Percentiles rank a stretch among this genome's conserved stretches.
Conservation (phyloP, 2,113 vertebrate species). For the Pica pica region DNA sequence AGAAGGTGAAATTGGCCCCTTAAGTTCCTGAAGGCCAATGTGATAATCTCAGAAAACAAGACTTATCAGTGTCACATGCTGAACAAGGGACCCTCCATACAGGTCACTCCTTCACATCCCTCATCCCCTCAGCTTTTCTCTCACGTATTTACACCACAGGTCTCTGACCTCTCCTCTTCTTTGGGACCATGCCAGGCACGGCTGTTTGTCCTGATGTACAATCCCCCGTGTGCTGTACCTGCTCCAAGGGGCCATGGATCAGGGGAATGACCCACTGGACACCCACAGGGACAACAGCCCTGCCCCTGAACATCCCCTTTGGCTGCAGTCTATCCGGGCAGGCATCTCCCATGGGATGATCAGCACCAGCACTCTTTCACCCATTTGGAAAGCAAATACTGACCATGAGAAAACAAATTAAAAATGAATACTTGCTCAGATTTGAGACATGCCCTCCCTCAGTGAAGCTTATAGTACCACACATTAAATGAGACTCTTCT, state of each 20-base stretch:
- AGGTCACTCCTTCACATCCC: background rate
- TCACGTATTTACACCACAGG: fast-evolving
- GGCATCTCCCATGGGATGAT: background rate
- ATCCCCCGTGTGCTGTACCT: fast-evolving
- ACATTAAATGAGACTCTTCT: background rate
- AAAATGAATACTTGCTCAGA: background rate
- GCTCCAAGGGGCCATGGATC: background rate
- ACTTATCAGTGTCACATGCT: fast-evolving
- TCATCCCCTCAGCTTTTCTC: background rate
- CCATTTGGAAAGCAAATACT: background rate
- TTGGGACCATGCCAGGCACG: background rate
- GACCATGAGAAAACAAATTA: background rate
- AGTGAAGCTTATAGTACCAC: background rate
- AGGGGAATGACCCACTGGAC: background rate
- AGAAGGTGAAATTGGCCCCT: background rate
- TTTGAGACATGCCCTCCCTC: background rate
- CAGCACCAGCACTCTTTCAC: background rate
- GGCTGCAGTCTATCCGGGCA: fast-evolving
- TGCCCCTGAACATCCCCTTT: background rate
- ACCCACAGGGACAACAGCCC: background rate
- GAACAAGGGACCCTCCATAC: background rate
- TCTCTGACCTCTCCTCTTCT: background rate
- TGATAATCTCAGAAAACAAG: background rate
- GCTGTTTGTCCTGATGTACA: background rate
- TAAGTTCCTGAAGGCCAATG: background rate